A percentile compares a stretch with the other conserved stretches of the same genome.
phyloP scores from a whole-genome alignment of 2,797 vertebrate species.

The Alectoris magna region DNA sequence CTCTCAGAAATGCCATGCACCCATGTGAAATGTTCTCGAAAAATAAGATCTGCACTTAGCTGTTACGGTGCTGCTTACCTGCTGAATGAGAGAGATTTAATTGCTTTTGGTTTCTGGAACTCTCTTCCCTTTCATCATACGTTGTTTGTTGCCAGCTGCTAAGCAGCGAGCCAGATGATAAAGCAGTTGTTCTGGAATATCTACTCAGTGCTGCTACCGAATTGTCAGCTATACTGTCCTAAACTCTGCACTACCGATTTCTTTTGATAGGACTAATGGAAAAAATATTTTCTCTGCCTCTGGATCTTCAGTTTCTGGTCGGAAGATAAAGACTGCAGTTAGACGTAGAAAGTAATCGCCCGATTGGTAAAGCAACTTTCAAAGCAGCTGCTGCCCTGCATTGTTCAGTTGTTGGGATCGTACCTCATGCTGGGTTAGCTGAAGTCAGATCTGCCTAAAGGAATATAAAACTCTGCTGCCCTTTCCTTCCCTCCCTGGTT shows the following conservation, averaged over 20 bases:
- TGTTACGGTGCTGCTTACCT: background rate
- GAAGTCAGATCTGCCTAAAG: constrained; percentile 81
- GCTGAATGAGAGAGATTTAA: constrained; percentile 13
- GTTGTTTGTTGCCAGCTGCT: constrained; percentile 29
- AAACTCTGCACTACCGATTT: constrained; percentile 65
- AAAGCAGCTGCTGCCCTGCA: constrained; percentile 75
- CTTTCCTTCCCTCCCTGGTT: constrained; percentile 11
- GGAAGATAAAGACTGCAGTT: constrained; percentile 97
- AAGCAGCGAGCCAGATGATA: constrained; percentile 37
- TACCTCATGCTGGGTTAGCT: constrained; percentile 78
- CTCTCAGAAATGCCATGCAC: background rate
- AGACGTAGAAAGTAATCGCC: constrained; percentile 92
- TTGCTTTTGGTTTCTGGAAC: constrained; percentile 29
- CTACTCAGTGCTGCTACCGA: constrained; percentile 48
- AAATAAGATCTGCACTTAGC: background rate
- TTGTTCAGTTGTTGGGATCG: constrained; percentile 76
- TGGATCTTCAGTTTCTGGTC: constrained; percentile 84
- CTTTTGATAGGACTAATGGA: constrained; percentile 83
- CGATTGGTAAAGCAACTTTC: constrained; percentile 66
- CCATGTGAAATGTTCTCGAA: background rate
- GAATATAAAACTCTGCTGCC: constrained; percentile 71
- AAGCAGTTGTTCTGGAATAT: constrained; percentile 32
- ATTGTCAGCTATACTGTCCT: constrained; percentile 34
- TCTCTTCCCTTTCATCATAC: constrained; percentile 12
- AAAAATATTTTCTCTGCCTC: constrained; percentile 81